These are phyloP conservation scores for Neopelma chrysocephalum DNA, from an alignment of 2,797 vertebrate genomes.

Conservation along the genomic window DNA sequence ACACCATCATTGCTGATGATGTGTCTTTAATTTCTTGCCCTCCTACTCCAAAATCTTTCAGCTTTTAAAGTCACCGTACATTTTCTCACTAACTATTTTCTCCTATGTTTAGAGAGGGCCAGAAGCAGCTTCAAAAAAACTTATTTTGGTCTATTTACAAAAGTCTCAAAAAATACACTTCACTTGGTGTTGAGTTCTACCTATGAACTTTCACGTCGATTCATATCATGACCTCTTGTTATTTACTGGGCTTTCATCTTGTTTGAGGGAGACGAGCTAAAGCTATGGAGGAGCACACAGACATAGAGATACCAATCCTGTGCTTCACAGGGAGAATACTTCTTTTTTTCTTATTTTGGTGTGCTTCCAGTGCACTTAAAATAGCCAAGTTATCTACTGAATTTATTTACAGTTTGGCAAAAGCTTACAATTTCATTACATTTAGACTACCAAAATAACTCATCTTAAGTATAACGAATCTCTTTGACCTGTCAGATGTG, in stretches of 20 bases:
- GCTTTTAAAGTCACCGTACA: background rate
- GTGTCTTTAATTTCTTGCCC: background rate
- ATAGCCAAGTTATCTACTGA: background rate
- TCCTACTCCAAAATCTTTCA: background rate
- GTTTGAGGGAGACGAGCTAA: background rate
- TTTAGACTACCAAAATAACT: background rate
- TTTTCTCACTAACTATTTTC: background rate
- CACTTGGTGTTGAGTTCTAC: background rate
- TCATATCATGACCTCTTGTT: background rate
- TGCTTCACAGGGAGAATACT: background rate
- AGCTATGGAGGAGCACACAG: background rate
- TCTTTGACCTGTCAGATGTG: background rate
- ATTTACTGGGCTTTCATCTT: background rate
- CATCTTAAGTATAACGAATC: background rate
- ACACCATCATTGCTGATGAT: background rate
- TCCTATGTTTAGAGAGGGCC: background rate
- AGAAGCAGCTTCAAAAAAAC: background rate
- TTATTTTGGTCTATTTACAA: background rate
- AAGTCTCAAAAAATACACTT: background rate
- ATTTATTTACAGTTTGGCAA: background rate
- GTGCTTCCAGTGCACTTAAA: background rate
- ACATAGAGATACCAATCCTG: background rate
- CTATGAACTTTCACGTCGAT: background rate
- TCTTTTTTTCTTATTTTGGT: background rate
- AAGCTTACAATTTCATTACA: background rate